phyloP scores from a whole-genome alignment of 2,797 vertebrate species.

The Petrocephalus schoutedeni region DNA sequence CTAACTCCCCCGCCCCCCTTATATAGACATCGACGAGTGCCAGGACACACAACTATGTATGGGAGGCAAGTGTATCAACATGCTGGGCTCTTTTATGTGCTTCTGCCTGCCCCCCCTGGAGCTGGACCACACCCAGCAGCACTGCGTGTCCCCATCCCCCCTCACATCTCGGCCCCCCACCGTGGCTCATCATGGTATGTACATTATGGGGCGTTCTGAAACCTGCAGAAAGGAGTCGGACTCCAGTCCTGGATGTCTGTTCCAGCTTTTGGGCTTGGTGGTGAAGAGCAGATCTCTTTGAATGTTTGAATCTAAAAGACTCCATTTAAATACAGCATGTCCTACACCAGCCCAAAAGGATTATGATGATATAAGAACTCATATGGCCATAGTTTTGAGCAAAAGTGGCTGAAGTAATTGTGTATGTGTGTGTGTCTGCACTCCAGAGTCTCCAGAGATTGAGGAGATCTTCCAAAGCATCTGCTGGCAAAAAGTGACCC shows the following conservation, averaged over 20 bases:
- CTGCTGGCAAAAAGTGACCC: constrained; percentile 85
- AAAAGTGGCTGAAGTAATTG: neutral
- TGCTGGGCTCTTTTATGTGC: constrained; percentile 85
- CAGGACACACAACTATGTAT: constrained; percentile 78
- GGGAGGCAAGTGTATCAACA: constrained; percentile 82
- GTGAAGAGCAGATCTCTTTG: neutral
- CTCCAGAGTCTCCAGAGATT: constrained; percentile 39
- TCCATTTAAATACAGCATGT: neutral
- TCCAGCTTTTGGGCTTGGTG: neutral
- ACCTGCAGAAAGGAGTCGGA: neutral
- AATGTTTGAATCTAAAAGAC: neutral
- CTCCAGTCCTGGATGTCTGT: neutral
- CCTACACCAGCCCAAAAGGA: neutral
- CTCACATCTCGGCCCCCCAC: constrained; percentile 58
- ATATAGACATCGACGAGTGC: constrained; percentile 88
- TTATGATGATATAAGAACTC: neutral
- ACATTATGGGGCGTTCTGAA: neutral
- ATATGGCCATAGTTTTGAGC: neutral
- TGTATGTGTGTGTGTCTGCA: neutral
- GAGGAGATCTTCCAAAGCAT: constrained; percentile 68
- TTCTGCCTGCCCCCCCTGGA: constrained; percentile 83
- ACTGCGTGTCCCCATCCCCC: constrained; percentile 65
- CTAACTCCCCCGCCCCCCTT: neutral
- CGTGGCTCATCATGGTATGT: neutral
- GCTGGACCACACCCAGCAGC: constrained; percentile 65